phyloP scores from a whole-genome alignment of 2,888 invertebrate genomes.

The Andrena praecox region DNA sequence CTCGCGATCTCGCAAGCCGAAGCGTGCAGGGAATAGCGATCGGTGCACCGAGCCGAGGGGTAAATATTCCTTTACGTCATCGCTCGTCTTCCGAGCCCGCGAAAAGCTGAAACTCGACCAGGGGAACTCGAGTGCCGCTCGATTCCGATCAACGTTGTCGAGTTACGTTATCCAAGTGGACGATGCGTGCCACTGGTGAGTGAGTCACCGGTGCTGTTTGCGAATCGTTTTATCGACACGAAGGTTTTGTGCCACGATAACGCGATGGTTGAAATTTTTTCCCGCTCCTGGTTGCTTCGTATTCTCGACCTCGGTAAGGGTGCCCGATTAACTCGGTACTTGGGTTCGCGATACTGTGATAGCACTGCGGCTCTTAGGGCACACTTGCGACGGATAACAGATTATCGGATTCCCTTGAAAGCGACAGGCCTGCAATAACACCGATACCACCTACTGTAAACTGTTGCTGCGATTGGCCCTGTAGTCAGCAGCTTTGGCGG shows the following conservation, averaged over 20 bases:
- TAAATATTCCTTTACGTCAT: background rate
- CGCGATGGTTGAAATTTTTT: conserved; percentile 9
- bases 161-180: background rate
- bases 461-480: background rate
- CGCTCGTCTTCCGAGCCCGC: background rate
- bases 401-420: conserved; percentile 12
- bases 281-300: background rate
- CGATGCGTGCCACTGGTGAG: background rate
- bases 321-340: conserved; percentile 1
- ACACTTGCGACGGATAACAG: background rate
- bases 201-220: conserved; percentile 9
- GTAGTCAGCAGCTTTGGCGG: background rate
- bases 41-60: background rate
- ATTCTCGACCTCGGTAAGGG: conserved; percentile 2
- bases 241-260: conserved; percentile 1
- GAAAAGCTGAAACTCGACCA: background rate
- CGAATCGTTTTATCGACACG: conserved; percentile 13
- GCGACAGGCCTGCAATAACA: conserved; percentile 14
- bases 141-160: background rate
- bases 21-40: background rate
- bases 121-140: background rate
- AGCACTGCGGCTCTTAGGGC: background rate
- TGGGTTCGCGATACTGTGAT: conserved; percentile 15
- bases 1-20: background rate
- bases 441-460: conserved; percentile 3